phyloP scores from a whole-genome alignment of 2,113 vertebrate genomes.

The Elaphurus davidianus region DNA sequence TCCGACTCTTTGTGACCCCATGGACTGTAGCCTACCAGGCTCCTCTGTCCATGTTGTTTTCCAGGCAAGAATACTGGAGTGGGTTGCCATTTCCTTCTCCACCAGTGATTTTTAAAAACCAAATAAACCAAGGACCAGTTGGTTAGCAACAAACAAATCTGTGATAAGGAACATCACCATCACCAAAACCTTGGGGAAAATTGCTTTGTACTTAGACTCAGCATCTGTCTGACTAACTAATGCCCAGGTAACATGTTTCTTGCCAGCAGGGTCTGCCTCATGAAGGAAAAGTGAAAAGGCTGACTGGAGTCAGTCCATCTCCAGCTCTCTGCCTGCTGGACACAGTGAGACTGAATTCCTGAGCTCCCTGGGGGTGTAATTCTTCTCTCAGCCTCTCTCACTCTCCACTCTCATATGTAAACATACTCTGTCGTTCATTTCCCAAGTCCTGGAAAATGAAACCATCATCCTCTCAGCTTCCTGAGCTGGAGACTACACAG shows the following conservation, averaged over 20 bases:
- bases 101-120: neutral
- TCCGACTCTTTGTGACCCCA: neutral
- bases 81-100: neutral
- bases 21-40: neutral
- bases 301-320: too few species aligned
- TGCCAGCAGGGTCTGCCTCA: neutral
- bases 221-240: neutral
- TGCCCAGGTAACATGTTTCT: neutral
- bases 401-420: neutral
- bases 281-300: neutral
- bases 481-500: neutral
- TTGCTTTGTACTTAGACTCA: neutral
- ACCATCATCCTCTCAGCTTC: neutral
- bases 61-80: neutral
- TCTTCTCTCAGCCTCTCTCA: neutral
- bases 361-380: neutral
- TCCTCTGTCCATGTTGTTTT: neutral
- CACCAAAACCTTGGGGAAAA: neutral
- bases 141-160: neutral
- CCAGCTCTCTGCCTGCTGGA: neutral
- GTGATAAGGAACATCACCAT: neutral
- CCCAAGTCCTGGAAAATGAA: neutral
- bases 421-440: neutral
- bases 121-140: neutral
- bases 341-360: neutral